Percentiles rank a stretch among this genome's conserved stretches.
Conservation (phyloP, 2,113 vertebrate species). For the Ranitomeya imitator region DNA sequence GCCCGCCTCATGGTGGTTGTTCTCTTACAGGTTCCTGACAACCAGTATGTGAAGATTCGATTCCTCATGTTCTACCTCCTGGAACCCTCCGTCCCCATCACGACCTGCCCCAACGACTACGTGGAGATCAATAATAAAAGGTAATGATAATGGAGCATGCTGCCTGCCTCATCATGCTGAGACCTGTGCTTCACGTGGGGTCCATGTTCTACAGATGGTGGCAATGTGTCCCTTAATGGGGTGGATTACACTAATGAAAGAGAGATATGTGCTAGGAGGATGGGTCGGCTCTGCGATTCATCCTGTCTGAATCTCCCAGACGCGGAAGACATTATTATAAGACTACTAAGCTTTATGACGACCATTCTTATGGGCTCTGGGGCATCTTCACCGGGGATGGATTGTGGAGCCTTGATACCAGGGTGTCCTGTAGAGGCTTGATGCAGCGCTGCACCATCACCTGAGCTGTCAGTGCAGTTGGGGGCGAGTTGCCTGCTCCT, state of each 20-base stretch:
- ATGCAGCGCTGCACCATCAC: neutral
- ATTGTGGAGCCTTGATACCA: too few relatives aligned
- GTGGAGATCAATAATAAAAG: conserved; percentile 78
- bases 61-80: conserved; percentile 83
- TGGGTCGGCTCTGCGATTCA: too few relatives aligned
- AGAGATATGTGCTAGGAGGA: too few relatives aligned
- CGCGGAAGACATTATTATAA: too few relatives aligned
- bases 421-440: too few relatives aligned
- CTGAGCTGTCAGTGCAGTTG: neutral
- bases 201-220: neutral
- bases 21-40: conserved; percentile 74
- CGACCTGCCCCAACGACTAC: conserved; percentile 81
- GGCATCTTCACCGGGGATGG: too few relatives aligned
- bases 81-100: conserved; percentile 60
- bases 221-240: neutral
- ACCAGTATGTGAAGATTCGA: conserved; percentile 77
- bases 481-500: neutral
- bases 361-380: too few relatives aligned
- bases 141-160: conserved; percentile 68
- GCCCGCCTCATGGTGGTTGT: neutral
- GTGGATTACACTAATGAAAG: too few relatives aligned
- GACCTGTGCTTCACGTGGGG: neutral
- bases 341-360: too few relatives aligned
- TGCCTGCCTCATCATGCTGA: neutral
- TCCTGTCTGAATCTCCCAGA: too few relatives aligned